These are phyloP conservation scores for Columba livia DNA, from an alignment of 2,113 vertebrate genomes.

Conservation along the genomic window DNA sequence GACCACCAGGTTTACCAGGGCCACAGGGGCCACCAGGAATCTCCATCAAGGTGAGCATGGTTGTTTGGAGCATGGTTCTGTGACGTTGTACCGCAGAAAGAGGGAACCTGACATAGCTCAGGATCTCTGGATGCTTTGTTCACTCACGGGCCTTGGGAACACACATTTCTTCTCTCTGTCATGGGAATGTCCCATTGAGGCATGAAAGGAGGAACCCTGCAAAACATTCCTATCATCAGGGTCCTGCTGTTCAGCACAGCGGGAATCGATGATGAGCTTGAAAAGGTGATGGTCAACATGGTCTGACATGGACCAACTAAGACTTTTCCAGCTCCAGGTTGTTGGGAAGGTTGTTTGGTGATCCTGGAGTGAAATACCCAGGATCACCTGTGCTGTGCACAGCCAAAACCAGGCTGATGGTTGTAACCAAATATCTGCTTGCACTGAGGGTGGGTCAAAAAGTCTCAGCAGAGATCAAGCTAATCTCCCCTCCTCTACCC, in stretches of 20 bases:
- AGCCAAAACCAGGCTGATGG: neutral
- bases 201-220: neutral
- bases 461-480: neutral
- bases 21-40: slow-evolving; percentile 76
- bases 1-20: slow-evolving; percentile 79
- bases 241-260: neutral
- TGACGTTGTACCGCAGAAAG: neutral
- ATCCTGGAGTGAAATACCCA: neutral
- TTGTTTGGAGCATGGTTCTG: neutral
- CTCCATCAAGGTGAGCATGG: slow-evolving; percentile 80
- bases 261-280: fast-evolving
- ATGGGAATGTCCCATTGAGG: neutral
- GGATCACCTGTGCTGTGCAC: neutral
- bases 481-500: neutral
- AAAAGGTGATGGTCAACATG: neutral
- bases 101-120: fast-evolving
- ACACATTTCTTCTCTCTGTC: neutral
- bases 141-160: neutral
- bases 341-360: neutral
- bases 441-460: neutral
- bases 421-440: neutral
- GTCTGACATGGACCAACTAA: neutral
- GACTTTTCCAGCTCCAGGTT: neutral
- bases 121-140: neutral
- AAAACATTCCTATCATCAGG: neutral